A percentile compares a stretch with the other conserved stretches of the same genome.
These are phyloP conservation scores for Trichonephila clavata DNA, from an alignment of 1,140 invertebrate genomes.

Conservation along the genomic window DNA sequence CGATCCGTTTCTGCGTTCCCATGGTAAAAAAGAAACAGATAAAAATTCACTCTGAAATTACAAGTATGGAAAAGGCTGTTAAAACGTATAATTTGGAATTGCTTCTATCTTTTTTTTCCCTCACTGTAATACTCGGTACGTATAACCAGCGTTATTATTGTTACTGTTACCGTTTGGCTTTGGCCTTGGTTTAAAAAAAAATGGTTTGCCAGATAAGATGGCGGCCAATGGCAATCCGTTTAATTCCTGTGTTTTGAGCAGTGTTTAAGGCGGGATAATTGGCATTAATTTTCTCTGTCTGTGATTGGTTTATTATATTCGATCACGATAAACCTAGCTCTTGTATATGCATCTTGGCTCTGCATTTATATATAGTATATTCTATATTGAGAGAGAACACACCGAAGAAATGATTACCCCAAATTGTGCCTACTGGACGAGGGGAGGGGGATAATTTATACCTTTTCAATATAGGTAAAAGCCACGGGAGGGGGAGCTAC, in stretches of 20 bases:
- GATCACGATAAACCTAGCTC: conserved; percentile 59
- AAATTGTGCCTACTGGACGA: not conserved
- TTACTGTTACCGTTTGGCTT: conserved; percentile 24
- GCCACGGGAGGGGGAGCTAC: not conserved
- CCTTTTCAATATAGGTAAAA: not conserved
- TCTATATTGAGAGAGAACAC: not conserved
- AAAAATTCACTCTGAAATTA: conserved; percentile 58
- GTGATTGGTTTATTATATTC: conserved; percentile 75
- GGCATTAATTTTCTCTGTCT: conserved; percentile 69
- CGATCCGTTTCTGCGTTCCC: conserved; percentile 58
- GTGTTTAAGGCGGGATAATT: conserved; percentile 73
- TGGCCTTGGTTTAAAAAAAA: conserved; percentile 27
- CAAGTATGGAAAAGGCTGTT: conserved; percentile 71
- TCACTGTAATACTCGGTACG: not conserved
- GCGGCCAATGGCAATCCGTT: conserved; percentile 61
- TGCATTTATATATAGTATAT: not conserved
- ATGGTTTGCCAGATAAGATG: conserved; percentile 12
- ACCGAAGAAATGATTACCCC: conserved; percentile 30
- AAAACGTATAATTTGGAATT: conserved; percentile 71
- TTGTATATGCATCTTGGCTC: conserved; percentile 24
- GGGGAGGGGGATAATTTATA: not conserved
- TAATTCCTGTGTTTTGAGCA: conserved; percentile 55
- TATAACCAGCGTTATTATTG: conserved; percentile 45
- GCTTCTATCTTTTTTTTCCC: conserved; percentile 32
- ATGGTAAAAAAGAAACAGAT: conserved; percentile 45